Evolutionary conservation across 1,140 invertebrate species (phyloP).

Genomic region (Nasonia vitripennis): DNA sequence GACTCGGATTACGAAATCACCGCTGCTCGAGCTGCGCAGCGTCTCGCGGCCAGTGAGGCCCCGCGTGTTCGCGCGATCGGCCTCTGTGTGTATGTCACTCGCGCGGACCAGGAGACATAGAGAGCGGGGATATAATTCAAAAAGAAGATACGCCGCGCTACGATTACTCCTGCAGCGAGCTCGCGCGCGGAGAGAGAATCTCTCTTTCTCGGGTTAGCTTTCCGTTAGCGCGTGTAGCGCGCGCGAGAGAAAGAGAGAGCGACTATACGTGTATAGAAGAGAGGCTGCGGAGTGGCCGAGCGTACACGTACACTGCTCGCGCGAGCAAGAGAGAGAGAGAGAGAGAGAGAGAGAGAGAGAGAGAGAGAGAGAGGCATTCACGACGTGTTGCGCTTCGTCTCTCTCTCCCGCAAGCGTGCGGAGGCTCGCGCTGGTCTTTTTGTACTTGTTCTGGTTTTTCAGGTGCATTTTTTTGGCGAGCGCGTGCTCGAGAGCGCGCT

Average conservation of each 20-base stretch:
- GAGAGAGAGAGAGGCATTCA: not conserved
- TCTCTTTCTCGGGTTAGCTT: constrained; percentile 19
- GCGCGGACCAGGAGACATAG: not conserved
- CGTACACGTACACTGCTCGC: not conserved
- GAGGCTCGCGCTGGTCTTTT: constrained; percentile 57
- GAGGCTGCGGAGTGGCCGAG: not conserved
- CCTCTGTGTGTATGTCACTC: not conserved
- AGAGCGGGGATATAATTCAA: constrained; percentile 2
- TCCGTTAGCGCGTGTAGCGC: constrained; percentile 21
- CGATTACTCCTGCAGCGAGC: not conserved
- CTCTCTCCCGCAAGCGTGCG: constrained; percentile 17
- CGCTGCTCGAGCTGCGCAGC: not conserved
- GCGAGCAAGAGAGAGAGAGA: not conserved
- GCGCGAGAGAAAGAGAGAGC: constrained; percentile 9
- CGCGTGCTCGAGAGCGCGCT: constrained; percentile 58
- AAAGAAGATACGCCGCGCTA: constrained; percentile 4
- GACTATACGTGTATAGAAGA: not conserved
- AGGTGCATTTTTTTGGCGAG: constrained; percentile 64
- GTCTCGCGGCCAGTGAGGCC: not conserved
- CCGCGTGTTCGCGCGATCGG: not conserved
- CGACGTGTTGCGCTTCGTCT: not conserved
- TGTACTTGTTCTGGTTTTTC: constrained; percentile 65
- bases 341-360: not conserved
- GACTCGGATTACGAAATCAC: constrained; percentile 37
- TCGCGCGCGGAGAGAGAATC: constrained; percentile 10